Evolutionary conservation across 2,797 vertebrate species (phyloP).

Genomic region (Clarias pachynema): DNA sequence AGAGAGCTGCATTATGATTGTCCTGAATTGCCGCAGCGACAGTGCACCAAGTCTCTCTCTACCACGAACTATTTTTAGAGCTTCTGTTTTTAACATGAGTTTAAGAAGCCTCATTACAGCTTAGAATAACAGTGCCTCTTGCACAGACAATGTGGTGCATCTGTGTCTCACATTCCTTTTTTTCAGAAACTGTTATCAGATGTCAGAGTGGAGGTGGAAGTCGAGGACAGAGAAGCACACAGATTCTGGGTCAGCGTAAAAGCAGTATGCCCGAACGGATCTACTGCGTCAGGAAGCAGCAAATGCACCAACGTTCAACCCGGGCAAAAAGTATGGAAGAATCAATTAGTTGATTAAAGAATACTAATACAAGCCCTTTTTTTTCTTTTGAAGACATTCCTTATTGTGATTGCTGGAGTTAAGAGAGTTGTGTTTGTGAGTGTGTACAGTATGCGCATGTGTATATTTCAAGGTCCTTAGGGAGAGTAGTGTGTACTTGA

Average conservation of each 20-base stretch:
- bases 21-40: conserved; percentile 60
- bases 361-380: neutral
- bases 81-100: conserved; percentile 55
- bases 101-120: conserved; percentile 23
- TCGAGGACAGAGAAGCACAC: conserved; percentile 84
- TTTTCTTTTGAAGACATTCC: neutral
- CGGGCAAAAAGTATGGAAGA: conserved; percentile 85
- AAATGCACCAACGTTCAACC: conserved; percentile 87
- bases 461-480: conserved; percentile 19
- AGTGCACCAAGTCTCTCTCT: conserved; percentile 66
- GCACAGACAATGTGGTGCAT: conserved; percentile 27
- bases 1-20: conserved; percentile 72
- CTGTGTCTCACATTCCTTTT: conserved; percentile 28
- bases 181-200: conserved; percentile 91
- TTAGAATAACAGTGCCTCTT: conserved; percentile 38
- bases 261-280: conserved; percentile 89
- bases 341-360: neutral
- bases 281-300: conserved; percentile 72
- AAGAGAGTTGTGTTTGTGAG: neutral
- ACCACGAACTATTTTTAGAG: conserved; percentile 72
- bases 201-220: conserved; percentile 86
- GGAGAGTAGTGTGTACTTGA: conserved; percentile 21
- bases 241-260: conserved; percentile 86
- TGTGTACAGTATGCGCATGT: conserved; percentile 8
- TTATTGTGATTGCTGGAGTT: neutral